Evolutionary conservation across 2,888 invertebrate genomes (phyloP).

Genomic region (Amblyjoppa proteus): DNA sequence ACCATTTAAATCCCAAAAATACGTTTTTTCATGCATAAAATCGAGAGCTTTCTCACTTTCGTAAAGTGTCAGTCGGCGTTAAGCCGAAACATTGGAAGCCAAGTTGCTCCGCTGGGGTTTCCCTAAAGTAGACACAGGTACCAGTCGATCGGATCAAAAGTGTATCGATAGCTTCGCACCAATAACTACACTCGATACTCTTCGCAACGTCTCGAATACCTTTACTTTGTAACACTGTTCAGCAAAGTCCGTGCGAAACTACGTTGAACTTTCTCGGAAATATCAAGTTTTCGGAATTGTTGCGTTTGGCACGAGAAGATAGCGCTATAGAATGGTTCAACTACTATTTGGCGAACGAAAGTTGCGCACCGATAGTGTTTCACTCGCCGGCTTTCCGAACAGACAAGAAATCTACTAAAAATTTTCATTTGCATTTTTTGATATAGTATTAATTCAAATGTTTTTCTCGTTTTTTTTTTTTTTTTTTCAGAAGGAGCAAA

Average conservation of each 20-base stretch:
- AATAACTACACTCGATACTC: neutral
- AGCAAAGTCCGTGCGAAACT: neutral
- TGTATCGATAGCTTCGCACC: no score
- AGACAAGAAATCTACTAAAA: neutral
- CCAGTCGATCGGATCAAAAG: no score
- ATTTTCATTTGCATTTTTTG: neutral
- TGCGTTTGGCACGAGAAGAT: neutral
- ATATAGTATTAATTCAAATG: neutral
- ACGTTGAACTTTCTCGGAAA: neutral
- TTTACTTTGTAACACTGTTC: neutral
- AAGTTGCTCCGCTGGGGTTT: no score
- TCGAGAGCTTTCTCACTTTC: no score
- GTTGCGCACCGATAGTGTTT: neutral
- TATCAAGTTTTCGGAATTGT: neutral
- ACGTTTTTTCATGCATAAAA: no score
- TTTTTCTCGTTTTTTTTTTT: neutral
- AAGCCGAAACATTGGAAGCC: no score
- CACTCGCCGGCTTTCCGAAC: neutral
- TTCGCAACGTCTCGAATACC: neutral
- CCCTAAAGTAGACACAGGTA: no score
- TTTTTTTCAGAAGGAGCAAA: slow-evolving; percentile 80
- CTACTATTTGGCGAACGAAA: neutral
- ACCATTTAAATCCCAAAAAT: no score
- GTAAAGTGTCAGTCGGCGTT: no score
- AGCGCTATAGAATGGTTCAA: neutral